A percentile compares a stretch with the other conserved stretches of the same genome.
Evolutionary conservation across 2,888 invertebrate species (phyloP).

Genomic region (Cabera pusaria): DNA sequence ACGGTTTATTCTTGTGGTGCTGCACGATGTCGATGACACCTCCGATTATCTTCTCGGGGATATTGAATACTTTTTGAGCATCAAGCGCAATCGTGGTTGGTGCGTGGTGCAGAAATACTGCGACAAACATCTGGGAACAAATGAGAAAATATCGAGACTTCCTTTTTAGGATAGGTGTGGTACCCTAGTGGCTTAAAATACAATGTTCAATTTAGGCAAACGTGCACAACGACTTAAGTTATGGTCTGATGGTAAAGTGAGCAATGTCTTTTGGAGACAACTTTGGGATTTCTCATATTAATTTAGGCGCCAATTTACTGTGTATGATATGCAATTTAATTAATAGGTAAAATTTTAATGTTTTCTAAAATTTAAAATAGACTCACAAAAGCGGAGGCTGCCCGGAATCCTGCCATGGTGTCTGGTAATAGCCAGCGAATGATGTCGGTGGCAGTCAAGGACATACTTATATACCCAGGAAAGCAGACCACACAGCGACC

Average conservation of each 20-base stretch:
- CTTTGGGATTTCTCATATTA: too few species aligned
- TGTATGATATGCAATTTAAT: too few species aligned
- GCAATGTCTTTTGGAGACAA: too few species aligned
- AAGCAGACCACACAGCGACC: conserved; percentile 25
- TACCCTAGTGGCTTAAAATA: too few species aligned
- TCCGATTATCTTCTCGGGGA: conserved; percentile 73
- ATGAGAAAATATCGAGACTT: too few species aligned
- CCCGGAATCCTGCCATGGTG: conserved; percentile 52
- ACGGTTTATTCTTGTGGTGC: conserved; percentile 68
- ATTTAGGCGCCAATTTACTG: too few species aligned
- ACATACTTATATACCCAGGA: conserved; percentile 60
- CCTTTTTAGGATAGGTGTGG: too few species aligned
- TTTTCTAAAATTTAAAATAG: conserved; percentile 1
- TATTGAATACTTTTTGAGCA: conserved; percentile 50
- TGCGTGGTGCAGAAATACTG: conserved; percentile 30
- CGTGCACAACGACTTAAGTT: too few species aligned
- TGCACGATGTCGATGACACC: conserved; percentile 75
- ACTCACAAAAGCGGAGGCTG: conserved; percentile 55
- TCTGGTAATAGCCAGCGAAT: conserved; percentile 30
- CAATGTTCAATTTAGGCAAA: too few species aligned
- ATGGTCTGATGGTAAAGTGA: too few species aligned
- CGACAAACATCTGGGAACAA: conserved; percentile 43
- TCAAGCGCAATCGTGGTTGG: conserved; percentile 41
- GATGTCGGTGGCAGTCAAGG: conserved; percentile 56
- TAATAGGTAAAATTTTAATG: too few species aligned